phyloP scores from a whole-genome alignment of 2,113 vertebrate genomes.

The Pseudorhombus dupliciocellatus region DNA sequence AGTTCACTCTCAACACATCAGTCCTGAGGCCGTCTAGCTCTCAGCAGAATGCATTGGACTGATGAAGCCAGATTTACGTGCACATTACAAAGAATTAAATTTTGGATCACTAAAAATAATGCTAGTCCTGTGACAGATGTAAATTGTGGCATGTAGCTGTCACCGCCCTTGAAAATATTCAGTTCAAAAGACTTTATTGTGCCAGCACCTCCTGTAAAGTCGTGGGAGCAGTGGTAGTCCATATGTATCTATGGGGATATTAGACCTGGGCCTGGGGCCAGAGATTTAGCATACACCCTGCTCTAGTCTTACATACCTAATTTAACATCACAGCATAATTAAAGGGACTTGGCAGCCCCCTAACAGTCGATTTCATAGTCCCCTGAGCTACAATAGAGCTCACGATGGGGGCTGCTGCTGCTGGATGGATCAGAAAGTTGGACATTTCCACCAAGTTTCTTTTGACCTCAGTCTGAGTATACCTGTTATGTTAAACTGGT shows the following conservation, averaged over 20 bases:
- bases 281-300: slow-evolving; percentile 63
- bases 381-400: slow-evolving; percentile 23
- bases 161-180: not conserved
- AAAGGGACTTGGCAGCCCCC: slow-evolving; percentile 73
- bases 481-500: not conserved
- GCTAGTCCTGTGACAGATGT: not conserved
- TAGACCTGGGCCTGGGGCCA: slow-evolving; percentile 69
- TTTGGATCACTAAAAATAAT: too few relatives aligned
- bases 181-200: not conserved
- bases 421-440: not conserved
- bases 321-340: slow-evolving; percentile 82
- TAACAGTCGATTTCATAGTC: slow-evolving; percentile 38
- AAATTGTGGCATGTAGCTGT: slow-evolving; percentile 4
- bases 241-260: slow-evolving; percentile 57
- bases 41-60: too few relatives aligned
- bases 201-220: slow-evolving; percentile 36
- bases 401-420: slow-evolving; percentile 5
- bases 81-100: too few relatives aligned
- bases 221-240: slow-evolving; percentile 4
- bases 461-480: not conserved
- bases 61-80: too few relatives aligned
- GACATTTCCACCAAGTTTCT: not conserved
- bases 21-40: not conserved
- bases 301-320: slow-evolving; percentile 67
- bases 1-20: not conserved